phyloP scores from a whole-genome alignment of 2,113 vertebrate species.

The Dendrocopos noguchii region DNA sequence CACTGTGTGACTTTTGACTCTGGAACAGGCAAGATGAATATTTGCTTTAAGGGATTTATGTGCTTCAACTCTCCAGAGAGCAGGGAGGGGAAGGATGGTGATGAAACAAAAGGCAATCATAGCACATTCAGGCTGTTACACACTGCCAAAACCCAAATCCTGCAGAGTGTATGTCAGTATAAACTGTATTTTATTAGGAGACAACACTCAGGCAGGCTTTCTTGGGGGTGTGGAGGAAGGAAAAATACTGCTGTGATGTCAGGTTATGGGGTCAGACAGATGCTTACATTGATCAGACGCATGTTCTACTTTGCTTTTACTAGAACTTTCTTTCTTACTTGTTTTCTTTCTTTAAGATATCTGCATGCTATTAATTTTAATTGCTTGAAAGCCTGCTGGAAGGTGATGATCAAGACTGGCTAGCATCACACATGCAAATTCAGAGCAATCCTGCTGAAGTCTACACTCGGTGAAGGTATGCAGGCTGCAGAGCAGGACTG shows the following conservation, averaged over 20 bases:
- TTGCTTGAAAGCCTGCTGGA: not conserved
- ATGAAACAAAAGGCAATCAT: not conserved
- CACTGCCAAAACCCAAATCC: not conserved
- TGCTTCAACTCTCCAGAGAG: not conserved
- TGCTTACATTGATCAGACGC: accelerated
- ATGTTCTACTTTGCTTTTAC: not conserved
- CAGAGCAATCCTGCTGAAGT: not conserved
- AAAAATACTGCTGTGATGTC: not conserved
- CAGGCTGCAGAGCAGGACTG: not conserved
- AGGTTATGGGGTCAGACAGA: not conserved
- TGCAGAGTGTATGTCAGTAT: not conserved
- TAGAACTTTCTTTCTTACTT: not conserved
- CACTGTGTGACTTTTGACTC: not conserved
- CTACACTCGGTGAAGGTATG: not conserved
- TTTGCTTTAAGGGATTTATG: not conserved
- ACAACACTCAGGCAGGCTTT: not conserved
- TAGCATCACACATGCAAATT: not conserved
- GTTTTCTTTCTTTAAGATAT: not conserved
- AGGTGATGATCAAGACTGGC: not conserved
- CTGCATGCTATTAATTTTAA: not conserved
- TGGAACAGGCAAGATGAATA: not conserved
- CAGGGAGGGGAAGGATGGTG: not conserved
- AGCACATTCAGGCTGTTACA: not conserved
- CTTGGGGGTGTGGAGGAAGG: not conserved
- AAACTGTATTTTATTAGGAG: not conserved